Evolutionary conservation across 2,797 vertebrate species (phyloP).

Genomic region (Lepus townsendii): DNA sequence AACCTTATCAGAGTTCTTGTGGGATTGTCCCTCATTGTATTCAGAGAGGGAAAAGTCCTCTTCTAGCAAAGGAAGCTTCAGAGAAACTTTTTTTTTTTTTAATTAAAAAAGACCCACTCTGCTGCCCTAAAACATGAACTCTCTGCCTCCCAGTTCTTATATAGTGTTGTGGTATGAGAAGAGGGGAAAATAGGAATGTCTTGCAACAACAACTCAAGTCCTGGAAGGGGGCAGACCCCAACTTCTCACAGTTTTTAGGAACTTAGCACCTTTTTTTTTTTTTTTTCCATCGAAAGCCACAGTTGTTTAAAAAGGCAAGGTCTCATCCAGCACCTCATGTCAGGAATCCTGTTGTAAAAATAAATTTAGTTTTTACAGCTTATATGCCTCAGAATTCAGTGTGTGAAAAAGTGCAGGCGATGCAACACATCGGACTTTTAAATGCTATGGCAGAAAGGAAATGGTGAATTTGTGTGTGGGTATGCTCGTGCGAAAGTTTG

Average conservation of each 20-base stretch:
- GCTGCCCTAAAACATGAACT: neutral
- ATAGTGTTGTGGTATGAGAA: neutral
- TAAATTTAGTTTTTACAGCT: neutral
- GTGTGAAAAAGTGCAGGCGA: neutral
- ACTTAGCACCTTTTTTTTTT: constrained; percentile 42
- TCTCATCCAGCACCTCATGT: neutral
- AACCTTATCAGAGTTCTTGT: neutral
- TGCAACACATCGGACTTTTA: neutral
- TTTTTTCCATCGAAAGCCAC: neutral
- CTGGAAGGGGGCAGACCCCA: neutral
- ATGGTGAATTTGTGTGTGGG: rapidly evolving
- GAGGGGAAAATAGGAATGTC: neutral
- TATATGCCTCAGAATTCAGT: constrained; percentile 45
- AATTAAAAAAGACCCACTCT: neutral
- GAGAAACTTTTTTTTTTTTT: neutral
- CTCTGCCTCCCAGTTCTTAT: constrained; percentile 33
- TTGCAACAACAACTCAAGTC: constrained; percentile 17
- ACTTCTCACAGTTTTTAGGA: constrained; percentile 59
- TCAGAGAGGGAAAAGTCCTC: neutral
- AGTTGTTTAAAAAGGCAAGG: neutral
- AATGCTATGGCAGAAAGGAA: neutral
- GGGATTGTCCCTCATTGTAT: neutral
- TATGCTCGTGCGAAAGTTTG: no score
- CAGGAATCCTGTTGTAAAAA: constrained; percentile 58
- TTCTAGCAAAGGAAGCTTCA: constrained; percentile 45